Percentiles rank a stretch among this genome's conserved stretches.
phyloP scores from a whole-genome alignment of 2,797 vertebrate species.

The Garrulus glandarius region DNA sequence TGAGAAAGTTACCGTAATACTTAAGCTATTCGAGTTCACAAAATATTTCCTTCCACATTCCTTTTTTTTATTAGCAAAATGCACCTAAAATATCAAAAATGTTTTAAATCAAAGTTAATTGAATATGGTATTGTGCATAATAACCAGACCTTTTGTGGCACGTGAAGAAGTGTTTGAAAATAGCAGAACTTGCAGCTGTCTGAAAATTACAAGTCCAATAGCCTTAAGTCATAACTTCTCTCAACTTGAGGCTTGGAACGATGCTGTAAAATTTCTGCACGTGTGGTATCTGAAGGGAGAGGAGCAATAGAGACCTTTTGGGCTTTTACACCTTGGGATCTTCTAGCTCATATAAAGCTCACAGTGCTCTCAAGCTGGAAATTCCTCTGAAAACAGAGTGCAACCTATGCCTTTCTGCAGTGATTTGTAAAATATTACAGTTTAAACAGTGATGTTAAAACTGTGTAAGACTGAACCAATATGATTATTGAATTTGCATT shows the following conservation, averaged over 20 bases:
- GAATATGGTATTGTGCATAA: background rate
- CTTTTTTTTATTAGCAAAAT: background rate
- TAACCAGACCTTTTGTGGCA: background rate
- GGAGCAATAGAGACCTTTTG: background rate
- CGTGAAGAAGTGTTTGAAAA: background rate
- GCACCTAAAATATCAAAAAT: background rate
- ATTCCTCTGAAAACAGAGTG: background rate
- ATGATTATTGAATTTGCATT: background rate
- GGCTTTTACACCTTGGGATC: background rate
- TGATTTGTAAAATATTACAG: background rate
- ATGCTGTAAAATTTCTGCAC: conserved; percentile 20
- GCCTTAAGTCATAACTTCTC: conserved; percentile 56
- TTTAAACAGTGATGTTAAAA: background rate
- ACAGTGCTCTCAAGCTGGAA: background rate
- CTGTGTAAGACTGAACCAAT: background rate
- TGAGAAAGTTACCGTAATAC: background rate
- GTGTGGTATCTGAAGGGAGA: conserved; percentile 16
- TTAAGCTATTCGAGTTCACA: background rate
- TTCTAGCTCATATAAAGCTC: background rate
- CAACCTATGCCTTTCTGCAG: background rate
- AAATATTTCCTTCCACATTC: background rate
- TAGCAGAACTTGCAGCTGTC: conserved; percentile 52
- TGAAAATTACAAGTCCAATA: conserved; percentile 27
- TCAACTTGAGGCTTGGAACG: conserved; percentile 36
- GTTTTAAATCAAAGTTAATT: background rate